Evolutionary conservation across 2,113 vertebrate species (phyloP).

Genomic region (Lipophrys pholis): DNA sequence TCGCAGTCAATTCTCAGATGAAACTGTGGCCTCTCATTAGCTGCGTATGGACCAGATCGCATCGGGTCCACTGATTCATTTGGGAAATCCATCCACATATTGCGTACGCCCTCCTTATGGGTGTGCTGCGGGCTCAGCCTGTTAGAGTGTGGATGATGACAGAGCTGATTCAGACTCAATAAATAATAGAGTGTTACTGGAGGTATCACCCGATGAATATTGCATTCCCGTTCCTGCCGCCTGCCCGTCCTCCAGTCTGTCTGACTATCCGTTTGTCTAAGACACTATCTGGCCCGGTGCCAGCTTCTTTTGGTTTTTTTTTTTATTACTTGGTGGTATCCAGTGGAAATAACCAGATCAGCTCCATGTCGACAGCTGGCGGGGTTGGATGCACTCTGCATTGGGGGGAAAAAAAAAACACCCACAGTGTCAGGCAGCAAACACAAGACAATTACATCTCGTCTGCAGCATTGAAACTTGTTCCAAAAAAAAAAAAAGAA

Average conservation of each 20-base stretch:
- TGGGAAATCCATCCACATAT: constrained; percentile 70
- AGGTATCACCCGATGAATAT: constrained; percentile 78
- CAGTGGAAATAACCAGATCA: constrained; percentile 55
- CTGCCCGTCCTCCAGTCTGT: constrained; percentile 20
- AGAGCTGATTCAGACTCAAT: constrained; percentile 75
- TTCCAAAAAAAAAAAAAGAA: constrained; percentile 34
- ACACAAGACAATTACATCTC: constrained; percentile 64
- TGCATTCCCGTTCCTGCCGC: constrained; percentile 60
- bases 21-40: constrained; percentile 68
- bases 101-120: constrained; percentile 54
- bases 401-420: constrained; percentile 25
- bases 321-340: constrained; percentile 10
- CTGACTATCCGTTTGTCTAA: constrained; percentile 25
- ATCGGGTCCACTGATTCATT: constrained; percentile 56
- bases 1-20: constrained; percentile 44
- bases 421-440: constrained; percentile 61
- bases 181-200: constrained; percentile 77
- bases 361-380: constrained; percentile 62
- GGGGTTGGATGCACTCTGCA: constrained; percentile 54
- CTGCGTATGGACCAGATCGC: constrained; percentile 61
- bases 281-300: constrained; percentile 42
- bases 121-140: constrained; percentile 66
- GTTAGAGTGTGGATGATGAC: constrained; percentile 73
- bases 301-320: constrained; percentile 13
- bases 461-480: constrained; percentile 55